Evolutionary conservation across 92 coral and sea anemone genomes (phyloP).

Genomic region (Scolanthus callimorphus): DNA sequence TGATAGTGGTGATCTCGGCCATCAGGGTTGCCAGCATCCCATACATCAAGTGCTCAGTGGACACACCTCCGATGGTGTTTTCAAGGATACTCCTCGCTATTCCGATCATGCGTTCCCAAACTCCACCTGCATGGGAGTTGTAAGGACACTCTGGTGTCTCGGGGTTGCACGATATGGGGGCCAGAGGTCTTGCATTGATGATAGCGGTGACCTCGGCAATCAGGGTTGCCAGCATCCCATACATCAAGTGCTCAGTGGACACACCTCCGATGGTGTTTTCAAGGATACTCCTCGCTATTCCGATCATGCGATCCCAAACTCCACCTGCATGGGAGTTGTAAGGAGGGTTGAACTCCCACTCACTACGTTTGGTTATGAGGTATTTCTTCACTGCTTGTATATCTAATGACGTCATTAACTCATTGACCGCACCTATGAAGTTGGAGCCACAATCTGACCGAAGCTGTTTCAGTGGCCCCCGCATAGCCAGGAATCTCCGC

Average conservation of each 20-base stretch:
- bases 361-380: too few relatives aligned
- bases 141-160: slow-evolving; percentile 16
- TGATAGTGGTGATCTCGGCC: slow-evolving; percentile 24
- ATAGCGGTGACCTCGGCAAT: slow-evolving; percentile 30
- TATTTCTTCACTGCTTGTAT: too few relatives aligned
- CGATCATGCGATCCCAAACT: too few relatives aligned
- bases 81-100: slow-evolving; percentile 15
- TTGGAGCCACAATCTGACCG: too few relatives aligned
- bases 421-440: too few relatives aligned
- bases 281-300: slow-evolving; percentile 11
- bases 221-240: slow-evolving; percentile 17
- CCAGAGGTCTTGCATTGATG: slow-evolving; percentile 23
- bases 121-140: slow-evolving; percentile 18
- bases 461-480: too few relatives aligned
- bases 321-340: too few relatives aligned
- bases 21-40: slow-evolving; percentile 20
- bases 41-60: slow-evolving; percentile 8
- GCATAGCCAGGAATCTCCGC: too few relatives aligned
- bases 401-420: too few relatives aligned
- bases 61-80: slow-evolving; percentile 3
- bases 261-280: slow-evolving; percentile 12
- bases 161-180: slow-evolving; percentile 19
- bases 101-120: slow-evolving; percentile 30
- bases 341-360: too few relatives aligned
- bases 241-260: slow-evolving; percentile 4